Percentiles rank a stretch among this genome's conserved stretches.
These are phyloP conservation scores for Galeopsomyia nigrocyanea DNA, from an alignment of 2,888 invertebrate species.

Conservation along the genomic window DNA sequence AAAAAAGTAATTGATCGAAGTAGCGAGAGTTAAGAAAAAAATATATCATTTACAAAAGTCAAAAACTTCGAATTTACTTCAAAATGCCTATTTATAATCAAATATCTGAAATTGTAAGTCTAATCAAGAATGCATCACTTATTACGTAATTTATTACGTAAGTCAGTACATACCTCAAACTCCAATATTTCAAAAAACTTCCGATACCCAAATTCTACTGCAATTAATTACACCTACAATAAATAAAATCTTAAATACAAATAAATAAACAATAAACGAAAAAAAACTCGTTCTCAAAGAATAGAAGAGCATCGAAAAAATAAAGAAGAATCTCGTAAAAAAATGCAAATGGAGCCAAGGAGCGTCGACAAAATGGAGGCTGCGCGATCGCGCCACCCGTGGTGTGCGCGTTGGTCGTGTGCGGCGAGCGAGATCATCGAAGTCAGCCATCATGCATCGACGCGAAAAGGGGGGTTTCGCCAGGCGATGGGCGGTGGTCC, in stretches of 20 bases:
- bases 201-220: no score
- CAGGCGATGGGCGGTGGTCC: constrained; percentile 35
- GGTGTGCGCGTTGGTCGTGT: background rate
- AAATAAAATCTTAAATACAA: background rate
- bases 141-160: no score
- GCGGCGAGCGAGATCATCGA: constrained; percentile 18
- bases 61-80: no score
- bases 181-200: no score
- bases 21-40: no score
- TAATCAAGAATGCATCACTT: no score
- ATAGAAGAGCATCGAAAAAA: background rate
- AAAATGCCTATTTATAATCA: no score
- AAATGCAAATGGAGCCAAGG: constrained; percentile 32
- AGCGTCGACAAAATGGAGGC: constrained; percentile 44
- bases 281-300: constrained; percentile 11
- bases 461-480: background rate
- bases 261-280: constrained; percentile 7
- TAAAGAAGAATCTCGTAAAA: background rate
- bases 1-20: no score
- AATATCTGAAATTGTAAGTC: no score
- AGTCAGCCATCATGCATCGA: constrained; percentile 44
- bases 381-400: constrained; percentile 6
- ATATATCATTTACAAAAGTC: no score
- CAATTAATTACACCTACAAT: background rate
- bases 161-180: no score